Evolutionary conservation across 2,113 vertebrate species (phyloP), one percentile per base, ranked within the genome.

Genomic region (Eublepharis macularius): DNA sequence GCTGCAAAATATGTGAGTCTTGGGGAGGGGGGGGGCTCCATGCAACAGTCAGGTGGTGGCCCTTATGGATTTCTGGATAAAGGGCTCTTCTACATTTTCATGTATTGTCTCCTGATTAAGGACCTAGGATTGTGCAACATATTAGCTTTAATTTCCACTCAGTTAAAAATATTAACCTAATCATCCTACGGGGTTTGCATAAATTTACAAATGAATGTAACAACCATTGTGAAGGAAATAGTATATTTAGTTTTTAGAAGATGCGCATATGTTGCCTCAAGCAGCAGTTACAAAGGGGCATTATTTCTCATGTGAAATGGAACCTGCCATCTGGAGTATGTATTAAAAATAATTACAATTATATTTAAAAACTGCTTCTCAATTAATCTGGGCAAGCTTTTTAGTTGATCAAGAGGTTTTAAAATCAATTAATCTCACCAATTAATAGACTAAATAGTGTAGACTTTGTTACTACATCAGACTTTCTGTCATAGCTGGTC

Each of bases 331-430:
- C 80, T 51, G 45, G n/a, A 70, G 47, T 69, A 54, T 43, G 69
- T 81, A 24, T 1, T 51, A 70, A 24, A 51, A 49, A 12, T 49
- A 49, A 80, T 47, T 54, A 68, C 17, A 39, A 69, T 68, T 81
- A 45, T 66, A 29, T 60, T 69, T 81, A 70, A 29, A 70, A 51
- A 29, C 68, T 26, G 24, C 45, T 36, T 63, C 60, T 8, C 4
- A 80, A 3, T 2, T 65, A 14, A 43, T 69, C 43, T 49, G n/a
- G 43, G 43, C 3, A n/a, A 51, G 21, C 13, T 32, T 70, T 70
- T 81, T 81, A 17, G 80, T 51, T 14, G 14, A 70, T 14, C 69
- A 47, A 72, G 69, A 81, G n/a, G 47, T n/a, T 81, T 81, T 81
- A 39, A 51, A 63, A 78, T 78, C 54, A 60, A 70, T 81, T 70